Evolutionary conservation across 2,888 invertebrate genomes (phyloP).

Genomic region (Microctonus aethiopoides): DNA sequence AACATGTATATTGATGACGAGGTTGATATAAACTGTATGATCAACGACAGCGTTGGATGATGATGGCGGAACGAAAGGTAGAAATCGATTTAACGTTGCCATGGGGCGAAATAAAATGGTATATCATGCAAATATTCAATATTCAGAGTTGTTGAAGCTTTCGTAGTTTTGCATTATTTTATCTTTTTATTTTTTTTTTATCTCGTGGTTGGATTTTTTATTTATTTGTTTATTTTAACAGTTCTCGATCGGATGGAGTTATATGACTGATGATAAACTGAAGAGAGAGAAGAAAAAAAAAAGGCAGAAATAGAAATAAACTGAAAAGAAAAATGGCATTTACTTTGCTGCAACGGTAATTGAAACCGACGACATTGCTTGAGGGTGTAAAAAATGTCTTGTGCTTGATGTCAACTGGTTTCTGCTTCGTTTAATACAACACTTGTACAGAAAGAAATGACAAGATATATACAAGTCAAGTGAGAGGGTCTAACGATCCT

Average conservation of each 20-base stretch:
- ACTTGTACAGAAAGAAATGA: background rate
- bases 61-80: background rate
- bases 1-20: too few relatives aligned
- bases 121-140: background rate
- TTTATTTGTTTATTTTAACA: background rate
- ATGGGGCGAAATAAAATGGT: constrained; percentile 10
- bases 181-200: background rate
- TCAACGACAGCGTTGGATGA: background rate
- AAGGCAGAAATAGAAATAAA: background rate
- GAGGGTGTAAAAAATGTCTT: constrained; percentile 28
- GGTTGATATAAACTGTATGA: constrained; percentile 9
- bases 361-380: constrained; percentile 42
- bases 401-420: constrained; percentile 33
- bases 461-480: background rate
- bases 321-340: background rate
- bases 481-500: constrained; percentile 7
- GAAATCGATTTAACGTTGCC: constrained; percentile 17
- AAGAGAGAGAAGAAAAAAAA: background rate
- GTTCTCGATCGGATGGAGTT: background rate
- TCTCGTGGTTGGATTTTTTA: too few relatives aligned
- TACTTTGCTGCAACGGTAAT: constrained; percentile 46
- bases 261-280: background rate
- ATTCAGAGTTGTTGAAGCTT: background rate
- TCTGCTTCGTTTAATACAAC: constrained; percentile 44
- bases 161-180: background rate